Evolutionary conservation across 2,888 invertebrate genomes (phyloP).

Genomic region (Dichetophora obliterata): DNA sequence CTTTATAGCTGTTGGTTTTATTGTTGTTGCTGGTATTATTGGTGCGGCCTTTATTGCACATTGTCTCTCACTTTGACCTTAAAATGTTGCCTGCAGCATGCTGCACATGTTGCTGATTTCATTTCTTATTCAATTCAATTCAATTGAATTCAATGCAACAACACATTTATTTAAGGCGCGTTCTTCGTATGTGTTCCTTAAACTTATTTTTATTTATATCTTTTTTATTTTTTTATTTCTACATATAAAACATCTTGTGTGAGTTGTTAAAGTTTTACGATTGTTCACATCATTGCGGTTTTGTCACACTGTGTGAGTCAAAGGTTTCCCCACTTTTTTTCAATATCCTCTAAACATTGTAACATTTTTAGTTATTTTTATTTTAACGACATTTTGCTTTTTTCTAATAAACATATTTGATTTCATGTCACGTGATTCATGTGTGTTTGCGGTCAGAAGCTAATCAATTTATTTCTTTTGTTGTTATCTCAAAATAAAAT

Average conservation of each 20-base stretch:
- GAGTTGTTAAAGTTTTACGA: not conserved
- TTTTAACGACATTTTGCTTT: not conserved
- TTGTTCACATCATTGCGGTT: not conserved
- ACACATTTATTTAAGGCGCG: slow-evolving; percentile 13
- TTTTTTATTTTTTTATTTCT: not conserved
- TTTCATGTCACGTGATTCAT: slow-evolving; percentile 3
- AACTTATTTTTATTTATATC: not conserved
- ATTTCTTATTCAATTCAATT: slow-evolving; percentile 10
- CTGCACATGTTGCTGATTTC: slow-evolving; percentile 22
- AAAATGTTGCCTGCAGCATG: slow-evolving; percentile 33
- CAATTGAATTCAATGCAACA: not conserved
- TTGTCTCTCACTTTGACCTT: slow-evolving; percentile 35
- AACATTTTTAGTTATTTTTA: not conserved
- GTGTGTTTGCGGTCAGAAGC: not conserved
- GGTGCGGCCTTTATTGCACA: slow-evolving; percentile 38
- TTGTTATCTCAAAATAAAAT: not conserved
- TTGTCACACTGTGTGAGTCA: not conserved
- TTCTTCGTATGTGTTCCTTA: not conserved
- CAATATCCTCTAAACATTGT: not conserved
- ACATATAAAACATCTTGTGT: not conserved
- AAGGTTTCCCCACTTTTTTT: not conserved
- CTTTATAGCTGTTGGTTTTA: not conserved
- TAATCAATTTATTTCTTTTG: not conserved
- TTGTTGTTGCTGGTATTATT: not conserved
- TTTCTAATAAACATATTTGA: slow-evolving; percentile 12